phyloP scores from a whole-genome alignment of 2,113 vertebrate species.

The Campylomormyrus numenius region DNA sequence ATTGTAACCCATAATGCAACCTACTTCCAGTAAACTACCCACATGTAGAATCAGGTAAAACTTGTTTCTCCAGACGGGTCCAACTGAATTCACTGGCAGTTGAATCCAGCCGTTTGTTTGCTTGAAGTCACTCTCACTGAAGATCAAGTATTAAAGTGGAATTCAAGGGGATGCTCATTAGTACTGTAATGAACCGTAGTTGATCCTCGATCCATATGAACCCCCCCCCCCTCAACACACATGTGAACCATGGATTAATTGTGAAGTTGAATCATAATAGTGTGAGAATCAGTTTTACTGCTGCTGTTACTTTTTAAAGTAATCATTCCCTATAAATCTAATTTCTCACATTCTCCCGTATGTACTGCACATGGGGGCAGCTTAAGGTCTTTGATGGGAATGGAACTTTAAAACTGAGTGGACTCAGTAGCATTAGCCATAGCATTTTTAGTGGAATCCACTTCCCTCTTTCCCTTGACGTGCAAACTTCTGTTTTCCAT shows the following conservation, averaged over 20 bases:
- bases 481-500: neutral
- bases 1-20: neutral
- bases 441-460: neutral
- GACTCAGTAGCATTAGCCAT: neutral
- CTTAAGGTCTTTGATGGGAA: neutral
- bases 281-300: neutral
- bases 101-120: neutral
- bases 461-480: neutral
- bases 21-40: neutral
- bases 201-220: neutral
- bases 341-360: neutral
- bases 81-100: neutral
- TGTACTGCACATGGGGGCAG: neutral
- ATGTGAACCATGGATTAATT: neutral
- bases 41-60: neutral
- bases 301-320: neutral
- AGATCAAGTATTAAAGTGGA: neutral
- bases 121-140: neutral
- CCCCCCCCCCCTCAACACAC: neutral
- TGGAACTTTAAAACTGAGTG: neutral
- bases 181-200: neutral
- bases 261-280: neutral
- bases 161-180: neutral
- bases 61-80: neutral
- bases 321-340: neutral